phyloP scores from a whole-genome alignment of 2,113 vertebrate species.

The Halichoerus grypus region DNA sequence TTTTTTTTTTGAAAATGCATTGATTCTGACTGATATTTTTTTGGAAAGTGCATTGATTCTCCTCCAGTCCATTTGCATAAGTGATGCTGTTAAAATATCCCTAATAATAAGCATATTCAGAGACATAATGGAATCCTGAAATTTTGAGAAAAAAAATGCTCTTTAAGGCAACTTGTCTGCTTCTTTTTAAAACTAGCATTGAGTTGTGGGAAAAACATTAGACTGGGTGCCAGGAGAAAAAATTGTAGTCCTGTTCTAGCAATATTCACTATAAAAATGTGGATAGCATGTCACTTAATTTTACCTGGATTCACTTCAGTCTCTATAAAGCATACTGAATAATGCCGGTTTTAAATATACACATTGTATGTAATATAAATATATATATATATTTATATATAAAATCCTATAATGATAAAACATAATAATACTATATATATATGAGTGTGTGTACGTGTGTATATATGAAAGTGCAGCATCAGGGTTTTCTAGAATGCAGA shows the following conservation, averaged over 20 bases:
- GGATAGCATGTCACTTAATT: not conserved
- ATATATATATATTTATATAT: not conserved
- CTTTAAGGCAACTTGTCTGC: not conserved
- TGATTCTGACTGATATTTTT: not conserved
- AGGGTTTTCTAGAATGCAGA: not conserved
- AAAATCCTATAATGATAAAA: not conserved
- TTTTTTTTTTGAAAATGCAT: not conserved
- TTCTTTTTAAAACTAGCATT: not conserved
- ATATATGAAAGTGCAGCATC: not conserved
- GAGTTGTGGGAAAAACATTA: not conserved
- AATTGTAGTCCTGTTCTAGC: not conserved
- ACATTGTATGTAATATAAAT: not conserved
- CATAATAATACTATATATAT: not conserved
- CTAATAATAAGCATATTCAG: slow-evolving; percentile 31
- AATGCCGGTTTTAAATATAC: not conserved
- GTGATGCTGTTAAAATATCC: not conserved
- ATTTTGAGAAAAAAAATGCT: not conserved
- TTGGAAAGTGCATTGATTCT: not conserved
- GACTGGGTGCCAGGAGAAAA: not conserved
- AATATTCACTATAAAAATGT: not conserved
- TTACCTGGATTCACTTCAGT: slow-evolving; percentile 13
- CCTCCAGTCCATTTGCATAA: not conserved
- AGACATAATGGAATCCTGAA: slow-evolving; percentile 24
- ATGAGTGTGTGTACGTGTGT: not conserved
- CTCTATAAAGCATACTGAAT: not conserved